Conservation (phyloP, 2,113 vertebrate species). For the Microcebus murinus region DNA sequence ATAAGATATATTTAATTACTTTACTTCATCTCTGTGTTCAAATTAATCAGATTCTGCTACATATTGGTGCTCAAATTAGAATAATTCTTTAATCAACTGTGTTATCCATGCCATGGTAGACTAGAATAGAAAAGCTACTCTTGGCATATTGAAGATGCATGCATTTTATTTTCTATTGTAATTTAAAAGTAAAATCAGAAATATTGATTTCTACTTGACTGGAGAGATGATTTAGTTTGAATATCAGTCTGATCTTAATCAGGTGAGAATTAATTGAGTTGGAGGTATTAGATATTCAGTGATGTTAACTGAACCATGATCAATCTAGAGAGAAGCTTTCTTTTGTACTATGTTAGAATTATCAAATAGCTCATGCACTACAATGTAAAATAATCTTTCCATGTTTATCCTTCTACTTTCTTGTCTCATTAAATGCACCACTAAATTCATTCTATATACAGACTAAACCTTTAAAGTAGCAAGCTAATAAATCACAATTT, state of each 20-base stretch:
- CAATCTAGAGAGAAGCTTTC: constrained; percentile 90
- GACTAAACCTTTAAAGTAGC: constrained; percentile 81
- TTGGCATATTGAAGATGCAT: constrained; percentile 83
- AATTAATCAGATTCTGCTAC: constrained; percentile 87
- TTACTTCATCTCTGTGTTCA: constrained; percentile 85
- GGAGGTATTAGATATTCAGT: constrained; percentile 93
- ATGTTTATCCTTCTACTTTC: constrained; percentile 83
- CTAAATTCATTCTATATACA: constrained; percentile 81
- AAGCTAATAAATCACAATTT: constrained; percentile 84
- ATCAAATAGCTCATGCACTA: constrained; percentile 84
- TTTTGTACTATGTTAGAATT: constrained; percentile 87
- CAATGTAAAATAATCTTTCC: constrained; percentile 83
- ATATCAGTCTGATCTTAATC: constrained; percentile 92
- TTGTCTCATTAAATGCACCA: constrained; percentile 85
- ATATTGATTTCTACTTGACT: constrained; percentile 95
- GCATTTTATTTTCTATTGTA: constrained; percentile 89
- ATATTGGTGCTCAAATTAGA: constrained; percentile 88
- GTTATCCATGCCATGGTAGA: constrained; percentile 85
- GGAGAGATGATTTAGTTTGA: constrained; percentile 95
- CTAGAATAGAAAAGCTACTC: constrained; percentile 86
- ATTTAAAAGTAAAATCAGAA: constrained; percentile 98
- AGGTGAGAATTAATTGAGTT: constrained; percentile 96
- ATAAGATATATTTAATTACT: constrained; percentile 89
- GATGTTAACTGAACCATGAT: constrained; percentile 93
- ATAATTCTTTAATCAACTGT: constrained; percentile 91